Base-by-base conservation (phyloP, 2,797 vertebrate species). In the Rhadinocentrus ornatus region DNA sequence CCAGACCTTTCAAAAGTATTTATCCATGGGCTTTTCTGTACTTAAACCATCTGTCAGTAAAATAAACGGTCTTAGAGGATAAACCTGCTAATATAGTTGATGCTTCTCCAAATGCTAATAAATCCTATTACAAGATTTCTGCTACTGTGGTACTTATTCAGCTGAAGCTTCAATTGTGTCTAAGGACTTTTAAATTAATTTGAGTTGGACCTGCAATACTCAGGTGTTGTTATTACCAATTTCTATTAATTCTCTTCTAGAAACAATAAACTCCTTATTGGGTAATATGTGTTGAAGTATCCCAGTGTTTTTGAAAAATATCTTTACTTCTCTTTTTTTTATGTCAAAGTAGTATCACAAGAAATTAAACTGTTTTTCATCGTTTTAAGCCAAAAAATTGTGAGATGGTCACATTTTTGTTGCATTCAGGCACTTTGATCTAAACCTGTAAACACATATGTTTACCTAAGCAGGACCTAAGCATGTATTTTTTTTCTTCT, bases 1-100 rank as follows among this genome's bases (percentile, higher is more conserved):
- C 26, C n/a, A 24, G 12, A 53, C 52, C 52, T 53, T 71, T 57
- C 3, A 71, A 57, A 62, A 54, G 1, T 24, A 69, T 73, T 69
- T 41, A 50, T 61, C 39, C 18, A 44, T 50, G 60, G 50, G 44
- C 24, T 60, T 73, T 54, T 46, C 26, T 27, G 62, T 60, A 26
- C 48, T 46, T 61, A 53, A 66, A 59, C 67, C 46, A 54, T 55
- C 35, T 74, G 29, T 57, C 34, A 53, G 46, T 15, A 5, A 22
- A 54, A 26, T 15, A 50, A 69, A 34, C 55, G 26, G 26, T 37
- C 52, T 37, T 39, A 44, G 34, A 57, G 48, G 59, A 52, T 37
- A 48, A 59, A 24, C 29, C 35, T 48, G 55, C 22, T 22, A 12
- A 61, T 66, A 59, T 55, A 54, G 39, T 60, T 59, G 37, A 62